Percentiles rank a stretch among this genome's conserved stretches.
Evolutionary conservation across 2,797 vertebrate genomes (phyloP).

Genomic region (Muscicapa striata): DNA sequence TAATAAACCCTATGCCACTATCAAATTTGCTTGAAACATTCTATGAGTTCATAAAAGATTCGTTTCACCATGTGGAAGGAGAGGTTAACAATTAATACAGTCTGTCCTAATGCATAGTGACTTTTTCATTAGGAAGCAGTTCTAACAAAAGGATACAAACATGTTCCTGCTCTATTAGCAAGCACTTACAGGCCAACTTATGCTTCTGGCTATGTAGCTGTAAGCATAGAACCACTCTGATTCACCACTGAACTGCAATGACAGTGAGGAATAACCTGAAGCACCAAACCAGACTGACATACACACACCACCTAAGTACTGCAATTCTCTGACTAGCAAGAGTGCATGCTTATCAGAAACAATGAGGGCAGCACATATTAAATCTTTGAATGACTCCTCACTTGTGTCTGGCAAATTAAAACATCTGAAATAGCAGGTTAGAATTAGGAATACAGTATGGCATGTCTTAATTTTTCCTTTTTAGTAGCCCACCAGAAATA

Average conservation of each 20-base stretch:
- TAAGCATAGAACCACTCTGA: neutral
- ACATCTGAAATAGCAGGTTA: neutral
- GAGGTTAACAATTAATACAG: neutral
- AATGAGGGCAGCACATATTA: neutral
- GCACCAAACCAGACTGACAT: neutral
- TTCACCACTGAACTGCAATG: neutral
- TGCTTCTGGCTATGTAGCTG: neutral
- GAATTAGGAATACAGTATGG: neutral
- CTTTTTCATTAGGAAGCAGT: neutral
- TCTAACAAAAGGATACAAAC: neutral
- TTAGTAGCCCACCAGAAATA: neutral
- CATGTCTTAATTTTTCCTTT: neutral
- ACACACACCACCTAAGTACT: neutral
- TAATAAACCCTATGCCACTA: neutral
- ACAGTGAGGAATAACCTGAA: neutral
- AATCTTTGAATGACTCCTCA: neutral
- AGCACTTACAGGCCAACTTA: neutral
- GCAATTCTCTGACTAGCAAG: neutral
- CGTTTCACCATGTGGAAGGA: neutral
- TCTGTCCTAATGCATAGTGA: neutral
- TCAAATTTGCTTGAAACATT: neutral
- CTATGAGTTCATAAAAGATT: neutral
- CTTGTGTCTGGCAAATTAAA: neutral
- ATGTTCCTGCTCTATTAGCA: neutral
- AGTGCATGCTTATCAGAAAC: neutral